Conservation (phyloP, 2,888 invertebrate species). For the Papilio protenor region DNA sequence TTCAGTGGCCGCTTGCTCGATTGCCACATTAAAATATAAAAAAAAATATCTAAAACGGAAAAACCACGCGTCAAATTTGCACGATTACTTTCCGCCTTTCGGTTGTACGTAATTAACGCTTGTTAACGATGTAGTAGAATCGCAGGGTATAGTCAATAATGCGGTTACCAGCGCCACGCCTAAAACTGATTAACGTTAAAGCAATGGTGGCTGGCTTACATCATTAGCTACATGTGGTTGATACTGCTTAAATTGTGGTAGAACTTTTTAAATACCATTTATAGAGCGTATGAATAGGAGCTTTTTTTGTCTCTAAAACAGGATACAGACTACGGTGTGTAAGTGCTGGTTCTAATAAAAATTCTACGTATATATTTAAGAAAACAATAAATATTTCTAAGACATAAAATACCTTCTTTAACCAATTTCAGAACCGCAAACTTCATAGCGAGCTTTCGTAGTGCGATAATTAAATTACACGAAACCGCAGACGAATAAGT, state of each 20-base stretch:
- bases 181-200: conserved; percentile 27
- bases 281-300: too few species aligned
- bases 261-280: too few species aligned
- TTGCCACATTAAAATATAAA: too few species aligned
- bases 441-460: background rate
- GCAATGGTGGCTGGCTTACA: conserved; percentile 13
- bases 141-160: conserved; percentile 15
- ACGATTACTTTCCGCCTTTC: conserved; percentile 4
- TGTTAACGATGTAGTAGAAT: background rate
- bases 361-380: too few species aligned
- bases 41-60: too few species aligned
- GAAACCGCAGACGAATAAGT: background rate
- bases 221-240: conserved; percentile 18
- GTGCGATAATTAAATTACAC: background rate
- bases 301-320: too few species aligned
- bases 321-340: too few species aligned
- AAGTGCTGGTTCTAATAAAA: too few species aligned
- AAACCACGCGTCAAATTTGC: conserved; percentile 2
- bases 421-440: too few species aligned
- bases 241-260: background rate
- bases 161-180: conserved; percentile 17
- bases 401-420: too few species aligned
- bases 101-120: background rate
- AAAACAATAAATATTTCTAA: too few species aligned
- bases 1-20: too few species aligned